Evolutionary conservation across 2,113 vertebrate genomes (phyloP), one percentile per base, ranked within the genome.

Genomic region (Ammodramus savannarum): DNA sequence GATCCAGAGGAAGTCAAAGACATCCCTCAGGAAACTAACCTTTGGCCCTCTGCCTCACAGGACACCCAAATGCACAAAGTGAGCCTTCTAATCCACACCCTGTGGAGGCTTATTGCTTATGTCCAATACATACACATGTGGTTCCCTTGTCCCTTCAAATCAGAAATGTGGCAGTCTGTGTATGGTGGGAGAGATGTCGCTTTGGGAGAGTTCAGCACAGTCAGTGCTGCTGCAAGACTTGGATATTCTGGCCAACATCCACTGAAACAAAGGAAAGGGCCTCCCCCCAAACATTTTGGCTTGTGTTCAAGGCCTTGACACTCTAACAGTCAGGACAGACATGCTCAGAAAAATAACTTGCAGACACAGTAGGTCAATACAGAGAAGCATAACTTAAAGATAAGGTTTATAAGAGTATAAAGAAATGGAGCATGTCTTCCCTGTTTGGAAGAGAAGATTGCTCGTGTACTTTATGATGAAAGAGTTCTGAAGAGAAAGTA

Each of bases 341-440:
- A 77, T 32, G 58, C 81, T 89, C 68, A 85, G 83, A 95, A 96
- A 96, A 93, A 96, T 92, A 95, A 87, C 38, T 76, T 83, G 34
- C 43, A 94, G 71, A 67, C 89, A 68, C 55, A 82, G 46, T 44
- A 90, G 32, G 69, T 88, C 84, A 93, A 59, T 72, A 78, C 21
- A 68, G 65, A 91, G 57, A 88, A 88, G 29, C 43, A 61, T 85
- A 94, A 90, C 73, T 85, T 94, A 82, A 93, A 78, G 48, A 67
- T 55, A 92, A 90, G 65, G 22, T 39, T 65, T 84, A 41, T 69
- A 88, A 81, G 26, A 14, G 21, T 75, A 72, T 43, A 80, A 79
- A 94, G 48, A 91, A 89, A 78, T 34, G 27, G 48, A 93, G 9
- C 10, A 57, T 41, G n/a, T 43, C 48, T 65, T 94, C 32, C 20